A percentile compares a stretch with the other conserved stretches of the same genome.
phyloP scores from a whole-genome alignment of 2,888 invertebrate species.

The Nomada goodeniana region DNA sequence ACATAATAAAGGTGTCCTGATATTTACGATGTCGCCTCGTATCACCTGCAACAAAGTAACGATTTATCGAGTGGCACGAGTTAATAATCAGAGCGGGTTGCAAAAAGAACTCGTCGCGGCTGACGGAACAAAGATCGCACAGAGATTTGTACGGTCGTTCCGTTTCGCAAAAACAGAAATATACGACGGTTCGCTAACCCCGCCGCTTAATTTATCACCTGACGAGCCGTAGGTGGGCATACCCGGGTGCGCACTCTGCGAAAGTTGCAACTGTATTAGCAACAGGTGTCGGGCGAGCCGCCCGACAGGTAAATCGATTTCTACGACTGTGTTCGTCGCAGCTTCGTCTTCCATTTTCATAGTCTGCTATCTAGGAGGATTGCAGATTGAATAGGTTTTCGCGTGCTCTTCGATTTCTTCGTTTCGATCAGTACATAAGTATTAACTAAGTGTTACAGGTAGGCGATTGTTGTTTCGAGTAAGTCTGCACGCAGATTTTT shows the following conservation, averaged over 20 bases:
- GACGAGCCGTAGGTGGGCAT: conserved; percentile 34
- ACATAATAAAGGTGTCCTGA: too few species aligned
- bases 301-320: conserved; percentile 48
- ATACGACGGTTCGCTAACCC: conserved; percentile 23
- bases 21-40: too few species aligned
- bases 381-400: background rate
- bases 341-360: background rate
- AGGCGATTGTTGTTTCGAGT: too few species aligned
- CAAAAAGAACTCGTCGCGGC: background rate
- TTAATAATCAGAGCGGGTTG: too few species aligned
- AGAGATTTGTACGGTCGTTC: background rate
- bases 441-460: too few species aligned
- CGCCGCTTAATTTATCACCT: conserved; percentile 40
- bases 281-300: conserved; percentile 58
- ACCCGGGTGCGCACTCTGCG: conserved; percentile 27
- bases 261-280: conserved; percentile 61
- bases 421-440: too few species aligned
- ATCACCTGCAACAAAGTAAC: too few species aligned
- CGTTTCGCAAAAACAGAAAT: conserved; percentile 15
- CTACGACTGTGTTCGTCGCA: background rate
- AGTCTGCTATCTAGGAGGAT: background rate
- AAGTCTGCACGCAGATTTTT: too few species aligned
- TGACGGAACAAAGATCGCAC: conserved; percentile 1
- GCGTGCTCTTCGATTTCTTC: background rate
- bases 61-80: too few species aligned